Conservation (phyloP, 2,113 vertebrate species). For the Gracilinanus agilis region DNA sequence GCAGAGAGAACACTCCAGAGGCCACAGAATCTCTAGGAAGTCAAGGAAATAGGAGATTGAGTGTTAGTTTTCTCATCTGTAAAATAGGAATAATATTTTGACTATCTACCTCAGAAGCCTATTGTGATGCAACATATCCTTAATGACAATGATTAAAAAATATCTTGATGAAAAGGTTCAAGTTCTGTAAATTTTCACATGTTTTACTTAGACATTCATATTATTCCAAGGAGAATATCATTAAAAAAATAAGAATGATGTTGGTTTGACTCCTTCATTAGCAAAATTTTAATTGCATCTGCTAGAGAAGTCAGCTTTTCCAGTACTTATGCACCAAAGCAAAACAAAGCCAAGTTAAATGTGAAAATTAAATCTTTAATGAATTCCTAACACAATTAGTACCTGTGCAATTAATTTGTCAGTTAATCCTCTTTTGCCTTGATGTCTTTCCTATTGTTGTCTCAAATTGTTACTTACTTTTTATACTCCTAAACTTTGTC, state of each 20-base stretch:
- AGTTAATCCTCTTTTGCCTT: neutral
- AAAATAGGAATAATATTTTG: neutral
- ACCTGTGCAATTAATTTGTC: neutral
- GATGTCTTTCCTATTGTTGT: neutral
- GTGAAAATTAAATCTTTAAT: rapidly evolving
- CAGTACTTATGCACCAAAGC: rapidly evolving
- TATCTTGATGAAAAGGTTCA: neutral
- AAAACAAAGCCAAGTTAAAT: neutral
- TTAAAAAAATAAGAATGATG: neutral
- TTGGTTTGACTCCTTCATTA: neutral
- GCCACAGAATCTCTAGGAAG: neutral
- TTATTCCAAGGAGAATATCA: neutral
- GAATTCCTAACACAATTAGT: neutral
- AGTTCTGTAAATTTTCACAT: neutral
- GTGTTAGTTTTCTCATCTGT: neutral
- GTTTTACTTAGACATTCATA: neutral
- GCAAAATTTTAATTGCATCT: neutral
- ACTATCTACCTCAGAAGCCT: neutral
- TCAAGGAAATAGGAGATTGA: neutral
- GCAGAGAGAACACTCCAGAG: neutral
- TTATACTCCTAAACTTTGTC: neutral
- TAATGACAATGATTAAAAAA: neutral
- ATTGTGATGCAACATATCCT: neutral
- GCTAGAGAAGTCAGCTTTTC: neutral
- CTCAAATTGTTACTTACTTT: neutral